These are phyloP conservation scores for Rhinichthys klamathensis DNA, from an alignment of 2,113 vertebrate species.

Conservation along the genomic window DNA sequence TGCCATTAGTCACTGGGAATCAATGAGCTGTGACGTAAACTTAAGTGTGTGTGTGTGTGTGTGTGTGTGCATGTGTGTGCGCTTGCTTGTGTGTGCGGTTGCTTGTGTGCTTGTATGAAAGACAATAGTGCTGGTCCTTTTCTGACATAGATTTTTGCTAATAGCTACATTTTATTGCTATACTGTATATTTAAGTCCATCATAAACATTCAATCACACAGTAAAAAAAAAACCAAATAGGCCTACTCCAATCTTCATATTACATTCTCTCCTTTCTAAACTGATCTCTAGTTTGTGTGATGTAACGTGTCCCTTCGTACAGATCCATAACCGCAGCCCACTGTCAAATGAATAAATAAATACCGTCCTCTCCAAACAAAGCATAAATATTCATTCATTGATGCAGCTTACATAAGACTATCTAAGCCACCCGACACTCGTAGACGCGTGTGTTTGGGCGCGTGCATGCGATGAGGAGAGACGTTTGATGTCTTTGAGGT, in stretches of 20 bases:
- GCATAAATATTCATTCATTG: constrained; percentile 71
- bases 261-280: neutral
- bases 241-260: neutral
- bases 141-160: neutral
- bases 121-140: neutral
- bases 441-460: constrained; percentile 22
- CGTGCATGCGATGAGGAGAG: constrained; percentile 26
- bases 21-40: constrained; percentile 14
- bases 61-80: neutral
- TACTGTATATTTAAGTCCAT: neutral
- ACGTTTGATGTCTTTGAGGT: constrained; percentile 49
- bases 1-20: neutral
- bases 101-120: neutral
- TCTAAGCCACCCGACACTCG: constrained; percentile 8
- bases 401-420: constrained; percentile 69
- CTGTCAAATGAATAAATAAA: constrained; percentile 53
- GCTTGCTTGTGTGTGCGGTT: neutral
- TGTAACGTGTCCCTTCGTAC: constrained; percentile 41
- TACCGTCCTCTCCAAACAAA: constrained; percentile 63
- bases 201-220: neutral
- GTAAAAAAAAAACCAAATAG: too few relatives aligned
- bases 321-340: constrained; percentile 27
- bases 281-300: constrained; percentile 15
- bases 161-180: neutral
- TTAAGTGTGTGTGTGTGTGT: neutral